These are phyloP conservation scores for Hydropsyche betteni DNA, from an alignment of 2,888 invertebrate genomes.

Conservation along the genomic window DNA sequence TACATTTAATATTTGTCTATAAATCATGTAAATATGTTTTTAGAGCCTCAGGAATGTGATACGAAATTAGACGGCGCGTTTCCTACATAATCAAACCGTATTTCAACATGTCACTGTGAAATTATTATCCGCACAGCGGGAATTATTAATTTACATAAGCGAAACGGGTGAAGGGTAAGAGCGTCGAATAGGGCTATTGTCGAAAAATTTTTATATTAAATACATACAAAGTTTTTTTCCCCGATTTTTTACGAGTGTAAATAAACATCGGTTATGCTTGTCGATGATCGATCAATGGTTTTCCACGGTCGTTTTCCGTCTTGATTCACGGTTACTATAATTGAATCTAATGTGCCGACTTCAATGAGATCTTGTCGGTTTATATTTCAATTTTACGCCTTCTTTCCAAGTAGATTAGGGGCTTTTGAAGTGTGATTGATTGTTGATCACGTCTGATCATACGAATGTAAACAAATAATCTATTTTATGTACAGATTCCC, in stretches of 20 bases:
- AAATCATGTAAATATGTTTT: conserved; percentile 29
- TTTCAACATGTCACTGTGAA: conserved; percentile 51
- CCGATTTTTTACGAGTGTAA: conserved; percentile 5
- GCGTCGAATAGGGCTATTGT: conserved; percentile 13
- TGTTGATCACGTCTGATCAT: no score
- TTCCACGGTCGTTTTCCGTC: conserved; percentile 9
- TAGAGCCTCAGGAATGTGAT: conserved; percentile 31
- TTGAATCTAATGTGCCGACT: no score
- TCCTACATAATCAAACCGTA: conserved; percentile 40
- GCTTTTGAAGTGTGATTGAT: no score
- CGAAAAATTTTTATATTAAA: conserved; percentile 16
- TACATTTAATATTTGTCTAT: conserved; percentile 10
- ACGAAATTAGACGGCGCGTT: conserved; percentile 30
- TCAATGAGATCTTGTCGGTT: no score
- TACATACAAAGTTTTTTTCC: not conserved
- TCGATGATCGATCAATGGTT: conserved; percentile 3
- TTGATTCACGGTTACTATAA: conserved; percentile 24
- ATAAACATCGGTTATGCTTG: conserved; percentile 20
- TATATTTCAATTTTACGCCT: no score
- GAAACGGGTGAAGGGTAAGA: conserved; percentile 28
- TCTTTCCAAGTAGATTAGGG: no score
- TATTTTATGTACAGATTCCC: no score
- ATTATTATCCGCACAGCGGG: conserved; percentile 50
- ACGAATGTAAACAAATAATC: no score
- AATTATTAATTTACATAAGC: conserved; percentile 49